Evolutionary conservation across 2,797 vertebrate species (phyloP).

Genomic region (Schizothorax lantsangensis): DNA sequence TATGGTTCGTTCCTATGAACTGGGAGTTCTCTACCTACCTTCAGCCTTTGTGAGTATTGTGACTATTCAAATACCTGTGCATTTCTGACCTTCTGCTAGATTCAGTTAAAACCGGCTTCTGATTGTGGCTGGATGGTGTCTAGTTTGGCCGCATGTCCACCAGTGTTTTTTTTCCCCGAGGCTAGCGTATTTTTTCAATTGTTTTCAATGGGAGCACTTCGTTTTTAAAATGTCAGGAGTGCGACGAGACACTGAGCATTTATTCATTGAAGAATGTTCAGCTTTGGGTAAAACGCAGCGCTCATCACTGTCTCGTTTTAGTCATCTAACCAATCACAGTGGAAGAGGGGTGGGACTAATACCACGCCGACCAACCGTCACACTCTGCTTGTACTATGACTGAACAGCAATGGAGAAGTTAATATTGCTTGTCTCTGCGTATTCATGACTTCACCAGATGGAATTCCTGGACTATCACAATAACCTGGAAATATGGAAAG

Average conservation of each 20-base stretch:
- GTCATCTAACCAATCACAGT: not conserved
- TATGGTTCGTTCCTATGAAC: constrained; percentile 97
- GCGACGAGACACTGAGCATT: not conserved
- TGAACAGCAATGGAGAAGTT: not conserved
- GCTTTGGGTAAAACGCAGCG: not conserved
- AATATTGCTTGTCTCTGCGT: not conserved
- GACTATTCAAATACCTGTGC: not conserved
- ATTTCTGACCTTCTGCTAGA: not conserved
- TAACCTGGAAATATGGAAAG: not conserved
- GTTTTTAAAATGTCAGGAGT: not conserved
- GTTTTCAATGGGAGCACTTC: not conserved
- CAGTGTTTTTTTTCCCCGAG: not conserved
- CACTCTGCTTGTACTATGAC: not conserved
- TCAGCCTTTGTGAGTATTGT: constrained; percentile 89
- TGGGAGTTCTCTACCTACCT: constrained; percentile 94
- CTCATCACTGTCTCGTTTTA: not conserved
- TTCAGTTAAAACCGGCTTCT: not conserved
- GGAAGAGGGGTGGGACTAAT: not conserved
- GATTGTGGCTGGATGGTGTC: not conserved
- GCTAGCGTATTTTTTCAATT: not conserved
- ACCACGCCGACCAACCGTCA: not conserved
- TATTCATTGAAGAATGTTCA: not conserved
- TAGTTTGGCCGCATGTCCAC: not conserved
- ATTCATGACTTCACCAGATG: not conserved
- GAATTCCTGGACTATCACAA: not conserved